phyloP scores from a whole-genome alignment of 2,888 invertebrate genomes.

The Hipparchia sbordonii region DNA sequence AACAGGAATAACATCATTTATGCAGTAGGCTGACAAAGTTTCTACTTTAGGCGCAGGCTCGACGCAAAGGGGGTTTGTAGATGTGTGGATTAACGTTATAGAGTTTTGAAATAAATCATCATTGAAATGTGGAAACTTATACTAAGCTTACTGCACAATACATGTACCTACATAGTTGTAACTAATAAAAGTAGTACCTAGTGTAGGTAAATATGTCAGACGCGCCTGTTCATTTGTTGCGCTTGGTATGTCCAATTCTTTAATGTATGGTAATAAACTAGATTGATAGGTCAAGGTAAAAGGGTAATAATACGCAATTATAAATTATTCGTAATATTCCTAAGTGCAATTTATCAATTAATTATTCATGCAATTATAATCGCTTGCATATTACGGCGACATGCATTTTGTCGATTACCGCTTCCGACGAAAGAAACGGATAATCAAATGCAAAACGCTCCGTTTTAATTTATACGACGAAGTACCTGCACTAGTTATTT shows the following conservation, averaged over 20 bases:
- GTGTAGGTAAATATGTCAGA: too few relatives aligned
- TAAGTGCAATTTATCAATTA: conserved; percentile 20
- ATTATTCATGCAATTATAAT: conserved; percentile 26
- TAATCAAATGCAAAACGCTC: conserved; percentile 21
- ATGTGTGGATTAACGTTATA: too few relatives aligned
- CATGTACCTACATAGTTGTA: too few relatives aligned
- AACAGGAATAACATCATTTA: too few relatives aligned
- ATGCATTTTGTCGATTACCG: conserved; percentile 29
- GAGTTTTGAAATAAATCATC: too few relatives aligned
- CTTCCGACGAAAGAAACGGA: conserved; percentile 21
- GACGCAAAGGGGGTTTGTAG: too few relatives aligned
- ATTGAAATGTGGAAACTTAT: too few relatives aligned
- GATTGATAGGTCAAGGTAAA: conserved; percentile 2
- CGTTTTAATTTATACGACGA: conserved; percentile 17
- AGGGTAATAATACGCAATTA: not conserved
- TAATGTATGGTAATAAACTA: not conserved
- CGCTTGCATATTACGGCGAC: conserved; percentile 21
- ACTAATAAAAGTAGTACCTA: too few relatives aligned
- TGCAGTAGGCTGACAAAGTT: too few relatives aligned
- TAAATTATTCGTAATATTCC: conserved; percentile 11
- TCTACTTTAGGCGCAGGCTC: too few relatives aligned
- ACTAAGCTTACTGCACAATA: too few relatives aligned
- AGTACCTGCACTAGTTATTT: conserved; percentile 8
- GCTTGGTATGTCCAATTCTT: not conserved
- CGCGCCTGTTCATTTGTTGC: not conserved